Conservation (phyloP, 2,888 invertebrate genomes). For the Rhamnusium bicolor region DNA sequence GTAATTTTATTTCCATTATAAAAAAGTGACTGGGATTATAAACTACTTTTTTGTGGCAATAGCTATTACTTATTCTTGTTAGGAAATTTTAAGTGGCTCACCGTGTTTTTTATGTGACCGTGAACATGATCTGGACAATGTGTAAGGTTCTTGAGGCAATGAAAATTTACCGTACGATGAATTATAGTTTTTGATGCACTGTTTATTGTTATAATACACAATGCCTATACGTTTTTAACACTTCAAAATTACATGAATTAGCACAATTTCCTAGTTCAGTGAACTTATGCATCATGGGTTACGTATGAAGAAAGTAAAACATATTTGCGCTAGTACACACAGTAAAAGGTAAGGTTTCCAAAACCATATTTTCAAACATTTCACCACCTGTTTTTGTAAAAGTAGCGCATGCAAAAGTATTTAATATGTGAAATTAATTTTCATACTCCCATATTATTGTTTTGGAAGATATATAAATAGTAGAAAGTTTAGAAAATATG, state of each 20-base stretch:
- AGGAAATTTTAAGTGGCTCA: conserved; percentile 6
- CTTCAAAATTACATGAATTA: conserved; percentile 11
- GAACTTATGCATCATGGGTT: conserved; percentile 3
- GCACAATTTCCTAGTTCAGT: conserved; percentile 13
- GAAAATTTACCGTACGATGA: conserved; percentile 20
- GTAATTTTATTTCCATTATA: background rate
- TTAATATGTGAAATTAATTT: background rate
- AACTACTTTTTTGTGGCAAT: background rate
- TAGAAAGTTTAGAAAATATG: conserved; percentile 22
- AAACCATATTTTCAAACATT: background rate
- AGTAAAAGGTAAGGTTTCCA: background rate
- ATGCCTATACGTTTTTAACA: conserved; percentile 17
- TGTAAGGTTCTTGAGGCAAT: background rate
- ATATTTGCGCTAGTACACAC: conserved; percentile 3
- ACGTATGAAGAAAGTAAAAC: conserved; percentile 4
- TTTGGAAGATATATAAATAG: background rate
- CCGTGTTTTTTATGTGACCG: background rate
- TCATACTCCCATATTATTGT: conserved; percentile 8
- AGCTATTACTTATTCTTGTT: background rate
- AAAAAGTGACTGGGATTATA: background rate
- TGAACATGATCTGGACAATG: conserved; percentile 7
- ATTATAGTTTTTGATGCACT: conserved; percentile 5
- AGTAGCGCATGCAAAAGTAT: background rate
- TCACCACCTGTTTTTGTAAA: background rate
- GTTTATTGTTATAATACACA: background rate